These are phyloP conservation scores for Virgularia gustaviana DNA, from an alignment of 92 coral and sea anemone genomes.

Conservation along the genomic window DNA sequence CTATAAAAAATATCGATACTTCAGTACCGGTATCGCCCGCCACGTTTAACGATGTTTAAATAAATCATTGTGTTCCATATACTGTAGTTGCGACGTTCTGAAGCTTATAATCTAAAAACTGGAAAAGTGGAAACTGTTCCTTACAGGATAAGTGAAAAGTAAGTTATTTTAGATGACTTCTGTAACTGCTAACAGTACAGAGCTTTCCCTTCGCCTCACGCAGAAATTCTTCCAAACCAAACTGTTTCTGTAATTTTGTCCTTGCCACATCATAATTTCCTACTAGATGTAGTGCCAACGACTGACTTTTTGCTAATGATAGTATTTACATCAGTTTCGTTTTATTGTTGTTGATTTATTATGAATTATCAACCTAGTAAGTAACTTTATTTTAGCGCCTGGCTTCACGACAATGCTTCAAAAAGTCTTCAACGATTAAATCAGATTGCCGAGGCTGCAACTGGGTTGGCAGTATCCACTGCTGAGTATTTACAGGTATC, in stretches of 20 bases:
- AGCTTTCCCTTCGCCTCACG: not conserved
- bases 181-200: not conserved
- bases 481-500: slow-evolving; percentile 63
- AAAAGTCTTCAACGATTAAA: slow-evolving; percentile 45
- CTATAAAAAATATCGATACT: no score
- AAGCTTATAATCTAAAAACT: slow-evolving; percentile 51
- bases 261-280: not conserved
- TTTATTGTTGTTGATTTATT: not conserved
- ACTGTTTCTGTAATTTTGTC: not conserved
- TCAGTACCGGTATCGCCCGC: no score
- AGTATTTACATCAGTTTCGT: not conserved
- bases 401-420: slow-evolving; percentile 53
- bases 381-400: slow-evolving; percentile 45
- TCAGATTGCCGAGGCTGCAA: slow-evolving; percentile 48
- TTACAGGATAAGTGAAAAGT: slow-evolving; percentile 64
- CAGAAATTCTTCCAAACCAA: slow-evolving; percentile 5
- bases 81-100: slow-evolving; percentile 51
- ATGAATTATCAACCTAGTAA: not conserved
- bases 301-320: not conserved
- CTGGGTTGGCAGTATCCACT: slow-evolving; percentile 55
- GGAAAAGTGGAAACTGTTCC: slow-evolving; percentile 50
- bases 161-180: no score
- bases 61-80: not conserved
- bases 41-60: no score
- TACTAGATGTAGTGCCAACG: not conserved